Percentiles rank a stretch among this genome's conserved stretches.
phyloP scores from a whole-genome alignment of 1,140 invertebrate genomes.

The Panagrolaimus sp. region DNA sequence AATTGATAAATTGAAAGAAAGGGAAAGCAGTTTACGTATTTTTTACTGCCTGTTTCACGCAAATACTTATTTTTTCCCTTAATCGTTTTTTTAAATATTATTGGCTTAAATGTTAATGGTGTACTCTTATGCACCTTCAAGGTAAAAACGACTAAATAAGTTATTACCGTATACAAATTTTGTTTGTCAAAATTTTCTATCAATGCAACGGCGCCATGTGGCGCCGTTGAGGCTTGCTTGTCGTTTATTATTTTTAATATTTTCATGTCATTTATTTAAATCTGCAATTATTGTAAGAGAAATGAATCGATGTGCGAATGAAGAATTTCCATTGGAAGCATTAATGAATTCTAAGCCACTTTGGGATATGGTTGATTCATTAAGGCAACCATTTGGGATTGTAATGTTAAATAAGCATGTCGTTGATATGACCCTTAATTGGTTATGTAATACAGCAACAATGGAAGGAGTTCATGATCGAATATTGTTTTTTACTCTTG shows the following conservation, averaged over 20 bases:
- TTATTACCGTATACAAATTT: no score
- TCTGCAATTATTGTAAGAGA: neutral
- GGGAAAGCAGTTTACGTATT: no score
- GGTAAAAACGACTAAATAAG: no score
- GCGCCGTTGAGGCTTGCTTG: neutral
- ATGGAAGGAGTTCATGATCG: conserved; percentile 27
- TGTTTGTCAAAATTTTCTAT: neutral
- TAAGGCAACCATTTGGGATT: conserved; percentile 28
- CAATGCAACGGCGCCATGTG: conserved; percentile 1
- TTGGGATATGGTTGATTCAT: conserved; percentile 10
- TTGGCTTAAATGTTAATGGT: no score
- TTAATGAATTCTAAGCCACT: neutral
- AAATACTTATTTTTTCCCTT: no score
- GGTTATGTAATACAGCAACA: conserved; percentile 31
- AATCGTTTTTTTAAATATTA: no score
- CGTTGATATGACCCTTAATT: conserved; percentile 37
- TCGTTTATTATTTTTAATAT: conserved; percentile 4
- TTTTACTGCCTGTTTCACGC: no score
- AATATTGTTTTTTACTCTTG: conserved; percentile 34
- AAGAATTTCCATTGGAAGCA: neutral
- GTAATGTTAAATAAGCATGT: conserved; percentile 36
- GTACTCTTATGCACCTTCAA: no score
- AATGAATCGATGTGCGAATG: conserved; percentile 14
- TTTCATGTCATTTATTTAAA: conserved; percentile 14
- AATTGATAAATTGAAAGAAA: no score